These are phyloP conservation scores for Syngnathus scovelli DNA, from an alignment of 2,113 vertebrate genomes.

Conservation along the genomic window DNA sequence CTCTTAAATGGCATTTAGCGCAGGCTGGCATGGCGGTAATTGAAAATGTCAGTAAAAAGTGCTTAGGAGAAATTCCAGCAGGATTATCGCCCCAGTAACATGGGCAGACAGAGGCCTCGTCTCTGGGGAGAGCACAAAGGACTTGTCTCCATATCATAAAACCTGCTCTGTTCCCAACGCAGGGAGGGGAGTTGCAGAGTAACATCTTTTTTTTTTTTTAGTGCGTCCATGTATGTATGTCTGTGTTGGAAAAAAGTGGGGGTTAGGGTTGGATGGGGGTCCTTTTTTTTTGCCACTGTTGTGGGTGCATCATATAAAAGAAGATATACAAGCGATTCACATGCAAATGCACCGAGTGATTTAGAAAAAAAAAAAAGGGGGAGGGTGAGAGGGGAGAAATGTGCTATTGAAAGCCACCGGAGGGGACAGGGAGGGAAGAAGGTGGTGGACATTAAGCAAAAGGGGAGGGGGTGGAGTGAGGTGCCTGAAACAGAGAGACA, in stretches of 20 bases:
- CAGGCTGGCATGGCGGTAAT: constrained; percentile 66
- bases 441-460: constrained; percentile 58
- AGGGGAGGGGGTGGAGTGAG: constrained; percentile 79
- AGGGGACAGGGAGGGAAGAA: constrained; percentile 40
- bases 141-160: constrained; percentile 74
- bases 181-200: constrained; percentile 57
- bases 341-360: constrained; percentile 77
- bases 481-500: constrained; percentile 91
- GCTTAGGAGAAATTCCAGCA: constrained; percentile 68
- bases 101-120: constrained; percentile 65
- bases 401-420: constrained; percentile 76
- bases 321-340: constrained; percentile 82
- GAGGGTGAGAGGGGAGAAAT: constrained; percentile 68
- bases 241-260: constrained; percentile 10
- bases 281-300: constrained; percentile 68
- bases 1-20: constrained; percentile 67
- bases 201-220: constrained; percentile 58
- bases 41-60: constrained; percentile 73
- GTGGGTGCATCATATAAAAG: constrained; percentile 81
- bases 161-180: constrained; percentile 60
- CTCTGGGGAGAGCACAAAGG: constrained; percentile 64
- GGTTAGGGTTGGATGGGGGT: constrained; percentile 7
- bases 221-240: constrained; percentile 21
- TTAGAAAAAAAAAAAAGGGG: constrained; percentile 75
- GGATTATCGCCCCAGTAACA: constrained; percentile 75